phyloP scores from a whole-genome alignment of 2,797 vertebrate genomes.

The Buphagus erythrorhynchus region DNA sequence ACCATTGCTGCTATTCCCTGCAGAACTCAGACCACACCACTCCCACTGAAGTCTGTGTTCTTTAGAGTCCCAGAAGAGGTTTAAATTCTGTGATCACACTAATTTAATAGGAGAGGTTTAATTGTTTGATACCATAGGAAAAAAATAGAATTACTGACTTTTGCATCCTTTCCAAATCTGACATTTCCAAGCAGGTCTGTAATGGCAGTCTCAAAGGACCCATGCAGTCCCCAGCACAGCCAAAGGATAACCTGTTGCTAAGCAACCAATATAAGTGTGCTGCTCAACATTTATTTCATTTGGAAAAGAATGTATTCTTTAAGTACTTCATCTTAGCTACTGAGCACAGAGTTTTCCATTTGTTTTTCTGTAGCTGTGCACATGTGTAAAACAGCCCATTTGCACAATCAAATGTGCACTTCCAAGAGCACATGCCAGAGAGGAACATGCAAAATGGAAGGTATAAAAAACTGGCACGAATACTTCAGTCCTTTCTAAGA shows the following conservation, averaged over 20 bases:
- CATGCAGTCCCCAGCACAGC: neutral
- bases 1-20: neutral
- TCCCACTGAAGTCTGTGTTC: neutral
- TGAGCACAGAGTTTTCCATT: neutral
- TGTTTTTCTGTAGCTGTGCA: neutral
- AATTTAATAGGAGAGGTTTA: constrained; percentile 44
- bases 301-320: constrained; percentile 9
- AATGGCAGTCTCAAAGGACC: constrained; percentile 37
- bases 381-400: neutral
- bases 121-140: constrained; percentile 17
- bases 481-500: neutral
- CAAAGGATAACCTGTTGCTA: constrained; percentile 67
- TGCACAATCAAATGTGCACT: neutral
- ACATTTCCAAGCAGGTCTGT: constrained; percentile 48
- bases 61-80: neutral
- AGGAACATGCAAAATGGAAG: neutral
- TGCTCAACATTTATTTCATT: constrained; percentile 61
- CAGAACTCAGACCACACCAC: neutral
- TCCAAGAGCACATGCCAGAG: neutral
- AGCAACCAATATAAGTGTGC: constrained; percentile 44
- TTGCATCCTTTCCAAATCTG: constrained; percentile 49
- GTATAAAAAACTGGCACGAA: neutral
- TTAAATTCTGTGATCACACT: neutral
- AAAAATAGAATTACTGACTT: constrained; percentile 7
- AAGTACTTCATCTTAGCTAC: constrained; percentile 16